Evolutionary conservation across 2,888 invertebrate genomes (phyloP), one percentile per base, ranked within the genome.

Genomic region (Chrysomela aeneicollis): DNA sequence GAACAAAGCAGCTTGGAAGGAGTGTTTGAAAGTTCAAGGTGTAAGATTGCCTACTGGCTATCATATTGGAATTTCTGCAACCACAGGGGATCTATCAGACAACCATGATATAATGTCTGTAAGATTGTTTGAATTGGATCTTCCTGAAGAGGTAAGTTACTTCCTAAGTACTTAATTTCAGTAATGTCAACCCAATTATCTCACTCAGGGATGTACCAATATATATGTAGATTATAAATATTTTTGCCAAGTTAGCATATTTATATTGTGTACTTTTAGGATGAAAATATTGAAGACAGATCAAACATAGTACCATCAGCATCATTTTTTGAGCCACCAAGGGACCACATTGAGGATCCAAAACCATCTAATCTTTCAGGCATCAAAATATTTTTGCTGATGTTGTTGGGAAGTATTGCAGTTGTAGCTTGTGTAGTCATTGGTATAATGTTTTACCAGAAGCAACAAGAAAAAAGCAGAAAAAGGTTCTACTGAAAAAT

Each of bases 21-120:
- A 92, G 77, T 99, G 99, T 78, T 90, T 99, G 76, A 87, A 87
- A 60, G 97, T 97, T 0, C 87, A 90, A 73, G 95, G 95, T 52
- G 94, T 99, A 0, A 87, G 90, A 65, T 85, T 99, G 9, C 99
- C 99, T 0, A 96, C 97, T 0, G 96, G 96, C 0, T 98, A 98
- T 84, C 97, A 88, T 84, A 92, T 97, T 81, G 99, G 99, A 1
- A 86, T 95, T 3, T 92, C 97, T 0, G 96, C 99, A 0, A 97
- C 97, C 0, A 99, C 99, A 0, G 99, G 99, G 1, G 98, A 99
- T 81, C 85, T 99, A 50, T 91, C 93, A 67, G 99, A 99, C 85
- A 96, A 94, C 82, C 99, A 99, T 82, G 98, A 99, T 82, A 88
- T 99, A 67, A 86, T 95, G 68, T 91, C 95, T 1, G 87, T 99